phyloP scores from a whole-genome alignment of 2,113 vertebrate species.

The Acanthochromis polyacanthus region DNA sequence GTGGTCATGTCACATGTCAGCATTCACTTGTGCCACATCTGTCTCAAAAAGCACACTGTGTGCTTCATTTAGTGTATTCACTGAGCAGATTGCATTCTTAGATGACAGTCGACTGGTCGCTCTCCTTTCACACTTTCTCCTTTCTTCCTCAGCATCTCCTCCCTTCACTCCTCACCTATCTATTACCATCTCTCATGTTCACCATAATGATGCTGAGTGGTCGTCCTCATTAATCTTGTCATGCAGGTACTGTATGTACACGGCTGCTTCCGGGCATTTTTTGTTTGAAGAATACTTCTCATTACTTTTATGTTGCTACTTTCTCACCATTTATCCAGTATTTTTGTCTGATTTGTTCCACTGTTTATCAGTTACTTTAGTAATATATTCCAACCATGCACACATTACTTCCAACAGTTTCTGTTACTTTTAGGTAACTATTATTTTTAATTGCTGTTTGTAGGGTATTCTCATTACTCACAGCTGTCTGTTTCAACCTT shows the following conservation, averaged over 20 bases:
- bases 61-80: conserved; percentile 22
- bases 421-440: no score
- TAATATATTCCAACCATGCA: not conserved
- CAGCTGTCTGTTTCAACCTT: not conserved
- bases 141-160: not conserved
- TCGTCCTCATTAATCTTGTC: conserved; percentile 38
- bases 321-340: not conserved
- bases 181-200: conserved; percentile 15
- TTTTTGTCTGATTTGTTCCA: not conserved
- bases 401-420: no score
- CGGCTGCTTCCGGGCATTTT: not conserved
- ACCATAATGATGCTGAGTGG: conserved; percentile 8
- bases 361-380: not conserved
- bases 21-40: not conserved
- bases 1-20: conserved; percentile 20
- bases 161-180: conserved; percentile 3
- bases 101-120: conserved; percentile 7
- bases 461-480: not conserved
- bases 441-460: no score
- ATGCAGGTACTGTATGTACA: conserved; percentile 11
- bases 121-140: not conserved
- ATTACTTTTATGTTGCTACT: conserved; percentile 1
- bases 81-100: conserved; percentile 31
- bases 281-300: not conserved
- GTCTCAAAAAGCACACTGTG: not conserved